phyloP scores from a whole-genome alignment of 2,888 invertebrate genomes.

The Eucera pruinosa region DNA sequence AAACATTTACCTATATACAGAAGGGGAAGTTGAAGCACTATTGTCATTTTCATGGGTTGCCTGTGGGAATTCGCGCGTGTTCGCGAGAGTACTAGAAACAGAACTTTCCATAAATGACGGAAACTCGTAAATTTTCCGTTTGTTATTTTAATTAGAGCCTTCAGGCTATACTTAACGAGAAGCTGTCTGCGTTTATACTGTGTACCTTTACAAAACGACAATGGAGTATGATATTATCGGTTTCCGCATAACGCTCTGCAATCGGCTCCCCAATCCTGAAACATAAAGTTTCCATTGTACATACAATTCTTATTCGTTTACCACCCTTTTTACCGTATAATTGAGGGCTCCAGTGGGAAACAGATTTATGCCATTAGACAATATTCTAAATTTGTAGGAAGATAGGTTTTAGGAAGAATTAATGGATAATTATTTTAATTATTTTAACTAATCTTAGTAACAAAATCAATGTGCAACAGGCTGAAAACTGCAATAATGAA shows the following conservation, averaged over 20 bases:
- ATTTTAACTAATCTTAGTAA: no score
- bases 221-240: conserved; percentile 47
- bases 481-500: no score
- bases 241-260: conserved; percentile 30
- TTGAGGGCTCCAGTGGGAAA: no score
- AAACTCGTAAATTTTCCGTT: conserved; percentile 63
- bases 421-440: no score
- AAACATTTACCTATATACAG: conserved; percentile 80
- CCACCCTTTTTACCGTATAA: not conserved
- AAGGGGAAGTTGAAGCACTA: conserved; percentile 63
- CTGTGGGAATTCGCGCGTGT: conserved; percentile 16
- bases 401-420: no score
- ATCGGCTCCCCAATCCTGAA: conserved; percentile 27
- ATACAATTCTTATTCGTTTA: conserved; percentile 8
- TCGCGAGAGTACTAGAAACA: conserved; percentile 49
- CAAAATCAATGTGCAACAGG: no score
- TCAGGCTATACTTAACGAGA: conserved; percentile 75
- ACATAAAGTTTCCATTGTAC: conserved; percentile 16
- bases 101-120: conserved; percentile 32
- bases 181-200: conserved; percentile 59
- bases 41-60: conserved; percentile 34
- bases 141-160: conserved; percentile 83
- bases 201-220: conserved; percentile 49
- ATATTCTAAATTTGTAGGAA: no score
- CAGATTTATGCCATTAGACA: no score